phyloP scores from a whole-genome alignment of 2,888 invertebrate species.

The Lottia scabra region DNA sequence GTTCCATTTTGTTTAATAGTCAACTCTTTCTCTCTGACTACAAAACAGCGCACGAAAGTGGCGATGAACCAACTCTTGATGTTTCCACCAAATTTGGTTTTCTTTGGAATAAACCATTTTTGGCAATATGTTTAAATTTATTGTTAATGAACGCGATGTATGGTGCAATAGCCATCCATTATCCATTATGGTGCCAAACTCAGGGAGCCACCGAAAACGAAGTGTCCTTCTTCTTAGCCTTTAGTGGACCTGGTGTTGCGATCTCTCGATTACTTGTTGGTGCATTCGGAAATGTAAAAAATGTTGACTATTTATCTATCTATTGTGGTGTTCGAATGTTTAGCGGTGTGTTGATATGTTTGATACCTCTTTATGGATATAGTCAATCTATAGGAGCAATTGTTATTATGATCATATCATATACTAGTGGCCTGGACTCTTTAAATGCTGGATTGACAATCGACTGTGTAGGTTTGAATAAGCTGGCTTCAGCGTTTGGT shows the following conservation, averaged over 20 bases:
- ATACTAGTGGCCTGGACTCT: slow-evolving; percentile 21
- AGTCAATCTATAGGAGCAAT: neutral
- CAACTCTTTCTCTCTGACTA: slow-evolving; percentile 8
- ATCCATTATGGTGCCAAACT: slow-evolving; percentile 2
- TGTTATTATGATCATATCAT: slow-evolving; percentile 14
- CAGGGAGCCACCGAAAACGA: neutral
- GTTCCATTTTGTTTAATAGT: neutral
- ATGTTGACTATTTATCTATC: slow-evolving; percentile 14
- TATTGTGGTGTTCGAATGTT: slow-evolving; percentile 16
- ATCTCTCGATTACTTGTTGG: slow-evolving; percentile 19
- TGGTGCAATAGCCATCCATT: slow-evolving; percentile 12
- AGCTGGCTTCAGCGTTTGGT: slow-evolving; percentile 27
- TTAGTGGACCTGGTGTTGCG: slow-evolving; percentile 21
- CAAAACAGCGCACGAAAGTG: neutral
- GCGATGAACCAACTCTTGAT: too few species aligned
- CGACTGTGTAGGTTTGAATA: slow-evolving; percentile 17
- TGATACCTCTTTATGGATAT: slow-evolving; percentile 8
- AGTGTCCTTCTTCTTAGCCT: slow-evolving; percentile 18
- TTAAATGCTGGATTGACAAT: slow-evolving; percentile 24
- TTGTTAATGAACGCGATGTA: slow-evolving; percentile 2
- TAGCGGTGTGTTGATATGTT: slow-evolving; percentile 5
- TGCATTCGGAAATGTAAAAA: slow-evolving; percentile 19
- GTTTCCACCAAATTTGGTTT: too few species aligned
- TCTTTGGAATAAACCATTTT: neutral
- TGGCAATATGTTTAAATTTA: slow-evolving; percentile 4